Conservation (phyloP, 92 coral and sea anemone species). For the Muricea muricata region DNA sequence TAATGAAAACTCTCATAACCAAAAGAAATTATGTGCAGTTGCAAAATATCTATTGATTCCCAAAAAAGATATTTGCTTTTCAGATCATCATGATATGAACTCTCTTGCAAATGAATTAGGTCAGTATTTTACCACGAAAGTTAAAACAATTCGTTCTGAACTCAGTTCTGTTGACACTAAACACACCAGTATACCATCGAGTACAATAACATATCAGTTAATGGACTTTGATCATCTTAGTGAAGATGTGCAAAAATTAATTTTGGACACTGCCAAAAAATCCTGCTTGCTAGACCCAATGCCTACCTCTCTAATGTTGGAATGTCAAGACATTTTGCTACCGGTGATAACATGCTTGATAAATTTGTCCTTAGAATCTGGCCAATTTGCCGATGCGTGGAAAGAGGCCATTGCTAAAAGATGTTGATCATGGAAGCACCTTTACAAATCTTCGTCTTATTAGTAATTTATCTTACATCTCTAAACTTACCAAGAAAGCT, state of each 20-base stretch:
- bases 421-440: slow-evolving; percentile 33
- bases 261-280: slow-evolving; percentile 33
- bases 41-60: too few relatives aligned
- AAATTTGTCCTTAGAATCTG: slow-evolving; percentile 46
- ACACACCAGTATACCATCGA: too few relatives aligned
- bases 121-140: too few relatives aligned
- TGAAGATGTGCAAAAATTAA: slow-evolving; percentile 37
- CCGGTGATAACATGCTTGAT: slow-evolving; percentile 33
- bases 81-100: too few relatives aligned
- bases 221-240: slow-evolving; percentile 23
- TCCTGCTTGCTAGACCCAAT: slow-evolving; percentile 17
- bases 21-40: too few relatives aligned
- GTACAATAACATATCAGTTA: neutral
- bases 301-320: neutral
- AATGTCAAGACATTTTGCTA: slow-evolving; percentile 17
- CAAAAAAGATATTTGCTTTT: too few relatives aligned
- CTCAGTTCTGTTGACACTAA: too few relatives aligned
- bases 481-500: slow-evolving; percentile 52
- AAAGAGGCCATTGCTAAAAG: slow-evolving; percentile 54
- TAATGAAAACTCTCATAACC: too few relatives aligned
- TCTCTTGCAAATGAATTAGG: too few relatives aligned
- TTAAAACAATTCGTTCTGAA: too few relatives aligned
- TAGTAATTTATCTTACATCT: slow-evolving; percentile 55
- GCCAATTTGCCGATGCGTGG: slow-evolving; percentile 52
- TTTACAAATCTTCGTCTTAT: slow-evolving; percentile 50